Conservation (phyloP, 35 echinoderm and acorn worm species). For the Chiridota heheva region DNA sequence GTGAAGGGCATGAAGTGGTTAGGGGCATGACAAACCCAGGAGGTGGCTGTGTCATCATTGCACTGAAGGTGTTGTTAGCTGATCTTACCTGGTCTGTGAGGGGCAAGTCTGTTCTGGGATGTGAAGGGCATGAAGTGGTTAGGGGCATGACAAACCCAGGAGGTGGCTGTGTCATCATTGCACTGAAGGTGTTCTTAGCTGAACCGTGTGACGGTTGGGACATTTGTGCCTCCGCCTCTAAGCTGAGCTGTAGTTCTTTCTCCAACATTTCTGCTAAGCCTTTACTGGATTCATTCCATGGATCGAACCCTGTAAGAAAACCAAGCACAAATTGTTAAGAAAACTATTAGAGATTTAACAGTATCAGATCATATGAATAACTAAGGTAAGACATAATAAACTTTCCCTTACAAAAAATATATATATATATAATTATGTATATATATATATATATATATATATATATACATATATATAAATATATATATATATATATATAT, state of each 20-base stretch:
- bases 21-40: constrained; percentile 10
- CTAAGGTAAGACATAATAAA: no score
- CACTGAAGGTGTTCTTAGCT: constrained; percentile 11
- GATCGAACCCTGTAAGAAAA: constrained; percentile 78
- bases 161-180: constrained; percentile 33
- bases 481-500: no score
- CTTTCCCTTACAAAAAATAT: no score
- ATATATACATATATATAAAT: no score
- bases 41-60: constrained; percentile 33
- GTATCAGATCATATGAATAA: no score
- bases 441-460: no score
- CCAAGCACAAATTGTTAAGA: neutral
- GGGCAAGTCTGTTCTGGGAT: no score
- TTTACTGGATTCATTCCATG: constrained; percentile 94
- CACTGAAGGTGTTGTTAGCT: constrained; percentile 26
- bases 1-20: neutral
- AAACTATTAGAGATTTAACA: no score
- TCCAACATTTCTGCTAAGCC: constrained; percentile 88
- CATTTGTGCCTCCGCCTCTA: neutral
- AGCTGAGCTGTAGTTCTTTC: constrained; percentile 83
- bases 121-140: neutral
- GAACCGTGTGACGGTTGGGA: neutral
- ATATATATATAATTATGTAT: no score
- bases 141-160: constrained; percentile 10
- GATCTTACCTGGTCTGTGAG: no score